Base-by-base conservation (phyloP, 1,140 invertebrate genomes). In the Episyrphus balteatus region DNA sequence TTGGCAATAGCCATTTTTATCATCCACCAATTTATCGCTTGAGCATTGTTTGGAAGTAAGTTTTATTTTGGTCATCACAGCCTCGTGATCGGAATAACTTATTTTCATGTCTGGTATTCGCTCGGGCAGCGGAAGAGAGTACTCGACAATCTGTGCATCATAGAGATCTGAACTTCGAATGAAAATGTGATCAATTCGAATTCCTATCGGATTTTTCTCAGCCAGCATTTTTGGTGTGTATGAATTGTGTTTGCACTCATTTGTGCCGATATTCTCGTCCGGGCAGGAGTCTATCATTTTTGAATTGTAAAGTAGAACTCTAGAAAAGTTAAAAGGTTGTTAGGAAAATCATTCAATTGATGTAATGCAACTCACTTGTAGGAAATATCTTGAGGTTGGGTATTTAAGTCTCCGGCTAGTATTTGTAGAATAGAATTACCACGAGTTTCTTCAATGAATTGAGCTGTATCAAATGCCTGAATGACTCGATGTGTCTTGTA, bases 381-480 rank as follows among this genome's bases (percentile, higher is more conserved):
- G 10, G 89, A 84, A 44, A 96, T 74, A 66, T 94, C 87, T 18
- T 78, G 75, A 6, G 92, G 89, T 61, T 88, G 84, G 3, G 88
- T 81, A 70, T 98, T 98, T 7, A 97, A 79, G 73, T 98, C 94
- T 8, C 94, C 94, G 32, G 84, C 89, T 45, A 97, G 70, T 57
- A 98, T 81, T 15, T 83, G 79, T 12, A 91, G 69, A 72, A 95
- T 87, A 39, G 86, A 83, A 51, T 75, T 72, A 9, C 75, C 73
- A 40, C 83, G 81, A 1, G 92, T 96, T 50, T 88, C 73, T 51
- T 83, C 81, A 33, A 98, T 84, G 68, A 98, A 92, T 72, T 97
- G 90, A 46, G 89, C 88, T 44, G 90, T 87, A 61, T 96, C 91
- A 70, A 92, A 93, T 13, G 90, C 87, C 75, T 98, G 94, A 19